Evolutionary conservation across 2,888 invertebrate genomes (phyloP).

Genomic region (Lepas anatifera): DNA sequence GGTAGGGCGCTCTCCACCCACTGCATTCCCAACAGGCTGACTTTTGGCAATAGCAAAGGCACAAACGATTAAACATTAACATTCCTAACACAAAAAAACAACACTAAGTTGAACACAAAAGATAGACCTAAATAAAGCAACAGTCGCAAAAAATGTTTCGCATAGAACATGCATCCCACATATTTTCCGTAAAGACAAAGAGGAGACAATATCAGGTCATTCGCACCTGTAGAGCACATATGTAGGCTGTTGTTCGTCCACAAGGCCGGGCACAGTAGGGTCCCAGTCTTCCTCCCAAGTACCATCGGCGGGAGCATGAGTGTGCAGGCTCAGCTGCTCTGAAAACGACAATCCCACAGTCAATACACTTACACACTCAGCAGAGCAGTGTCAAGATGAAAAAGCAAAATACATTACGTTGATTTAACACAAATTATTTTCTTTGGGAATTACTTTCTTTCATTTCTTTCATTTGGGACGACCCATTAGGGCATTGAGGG

Average conservation of each 20-base stretch:
- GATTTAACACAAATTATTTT: too few species aligned
- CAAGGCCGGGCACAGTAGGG: slow-evolving; percentile 52
- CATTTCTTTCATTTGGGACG: too few species aligned
- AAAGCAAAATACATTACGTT: not conserved
- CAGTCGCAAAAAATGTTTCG: not conserved
- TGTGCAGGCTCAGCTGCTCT: slow-evolving; percentile 38
- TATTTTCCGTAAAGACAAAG: not conserved
- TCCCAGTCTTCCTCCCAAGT: slow-evolving; percentile 81
- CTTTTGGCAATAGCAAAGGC: not conserved
- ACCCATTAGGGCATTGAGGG: too few species aligned
- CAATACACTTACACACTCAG: slow-evolving; percentile 38
- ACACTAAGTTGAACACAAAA: not conserved
- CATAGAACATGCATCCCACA: not conserved
- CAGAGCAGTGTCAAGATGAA: not conserved
- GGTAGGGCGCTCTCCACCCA: not conserved
- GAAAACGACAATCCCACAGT: slow-evolving; percentile 61
- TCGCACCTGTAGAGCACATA: slow-evolving; percentile 71
- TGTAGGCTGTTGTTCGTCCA: slow-evolving; percentile 72
- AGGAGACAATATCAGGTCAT: too few species aligned
- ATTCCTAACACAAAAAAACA: not conserved
- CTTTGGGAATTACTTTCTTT: too few species aligned
- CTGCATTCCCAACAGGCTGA: not conserved
- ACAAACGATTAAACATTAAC: not conserved
- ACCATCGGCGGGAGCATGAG: slow-evolving; percentile 44
- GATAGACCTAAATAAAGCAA: not conserved